phyloP scores from a whole-genome alignment of 2,888 invertebrate genomes.

The Cephus rjabovi region DNA sequence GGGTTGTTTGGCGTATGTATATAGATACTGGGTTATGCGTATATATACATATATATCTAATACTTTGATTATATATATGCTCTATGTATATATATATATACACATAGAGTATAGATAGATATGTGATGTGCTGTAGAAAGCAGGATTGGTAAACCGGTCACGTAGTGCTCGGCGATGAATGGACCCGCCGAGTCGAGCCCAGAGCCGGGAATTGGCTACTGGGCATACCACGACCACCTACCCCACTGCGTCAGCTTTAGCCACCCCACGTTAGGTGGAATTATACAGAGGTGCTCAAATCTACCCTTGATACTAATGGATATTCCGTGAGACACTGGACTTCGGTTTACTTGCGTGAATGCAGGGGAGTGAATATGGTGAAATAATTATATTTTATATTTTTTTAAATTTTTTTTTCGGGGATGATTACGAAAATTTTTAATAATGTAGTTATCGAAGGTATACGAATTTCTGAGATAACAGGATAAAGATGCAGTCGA shows the following conservation, averaged over 20 bases:
- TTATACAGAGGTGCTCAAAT: constrained; percentile 36
- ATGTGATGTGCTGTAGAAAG: constrained; percentile 41
- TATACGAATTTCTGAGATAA: not conserved
- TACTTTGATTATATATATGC: constrained; percentile 28
- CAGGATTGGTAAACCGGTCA: constrained; percentile 65
- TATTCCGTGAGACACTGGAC: not conserved
- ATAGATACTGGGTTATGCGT: constrained; percentile 9
- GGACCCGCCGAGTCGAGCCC: constrained; percentile 65
- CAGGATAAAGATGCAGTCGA: not conserved
- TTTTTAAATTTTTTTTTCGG: not conserved
- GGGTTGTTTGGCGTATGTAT: constrained; percentile 56
- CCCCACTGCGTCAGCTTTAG: constrained; percentile 60
- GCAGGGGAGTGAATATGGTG: not conserved
- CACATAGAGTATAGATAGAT: constrained; percentile 30
- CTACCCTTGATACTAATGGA: not conserved
- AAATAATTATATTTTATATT: not conserved
- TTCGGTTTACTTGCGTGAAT: not conserved
- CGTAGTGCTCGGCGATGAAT: constrained; percentile 66
- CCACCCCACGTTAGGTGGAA: constrained; percentile 49
- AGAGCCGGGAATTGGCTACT: constrained; percentile 65
- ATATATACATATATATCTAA: constrained; percentile 15
- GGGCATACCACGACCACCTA: constrained; percentile 63
- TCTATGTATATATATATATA: not conserved
- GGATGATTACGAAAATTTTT: not conserved
- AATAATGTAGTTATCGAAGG: not conserved